Evolutionary conservation across 1,140 invertebrate genomes (phyloP).

Genomic region (Pseudachorutes palmiensis): DNA sequence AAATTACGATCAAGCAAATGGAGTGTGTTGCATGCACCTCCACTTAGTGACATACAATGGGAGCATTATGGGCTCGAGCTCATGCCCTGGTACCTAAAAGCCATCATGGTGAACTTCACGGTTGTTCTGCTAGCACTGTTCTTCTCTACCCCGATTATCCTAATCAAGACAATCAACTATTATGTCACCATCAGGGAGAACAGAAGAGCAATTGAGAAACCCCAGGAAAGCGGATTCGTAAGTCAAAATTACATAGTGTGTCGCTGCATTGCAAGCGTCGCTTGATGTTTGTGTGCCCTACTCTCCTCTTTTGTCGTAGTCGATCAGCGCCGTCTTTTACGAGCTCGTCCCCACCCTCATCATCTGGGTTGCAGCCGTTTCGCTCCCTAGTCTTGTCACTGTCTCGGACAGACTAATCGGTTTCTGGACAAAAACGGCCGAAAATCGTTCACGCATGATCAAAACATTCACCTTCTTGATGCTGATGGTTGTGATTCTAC

Average conservation of each 20-base stretch:
- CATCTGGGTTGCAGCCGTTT: slow-evolving; percentile 75
- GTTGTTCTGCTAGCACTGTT: slow-evolving; percentile 81
- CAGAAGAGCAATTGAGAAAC: slow-evolving; percentile 42
- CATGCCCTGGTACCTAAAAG: slow-evolving; percentile 79
- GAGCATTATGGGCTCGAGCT: slow-evolving; percentile 78
- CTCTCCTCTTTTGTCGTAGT: neutral
- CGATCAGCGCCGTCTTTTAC: slow-evolving; percentile 55
- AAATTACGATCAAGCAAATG: slow-evolving; percentile 61
- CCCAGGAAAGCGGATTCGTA: neutral
- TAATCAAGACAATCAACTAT: slow-evolving; percentile 47
- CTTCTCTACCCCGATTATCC: slow-evolving; percentile 81
- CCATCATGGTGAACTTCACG: slow-evolving; percentile 68
- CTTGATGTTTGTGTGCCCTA: no score
- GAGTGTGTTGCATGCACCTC: slow-evolving; percentile 76
- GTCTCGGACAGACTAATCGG: slow-evolving; percentile 80
- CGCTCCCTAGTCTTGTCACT: slow-evolving; percentile 83
- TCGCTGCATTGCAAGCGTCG: no score
- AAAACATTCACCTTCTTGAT: slow-evolving; percentile 85
- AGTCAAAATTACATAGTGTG: no score
- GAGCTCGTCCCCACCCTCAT: slow-evolving; percentile 86
- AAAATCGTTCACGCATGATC: slow-evolving; percentile 87
- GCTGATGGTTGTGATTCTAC: slow-evolving; percentile 89
- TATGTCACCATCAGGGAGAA: slow-evolving; percentile 42
- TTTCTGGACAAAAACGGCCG: slow-evolving; percentile 83
- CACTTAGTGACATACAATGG: slow-evolving; percentile 88